These are phyloP conservation scores for Dicyrtomina minuta DNA, from an alignment of 2,888 invertebrate species.

Conservation along the genomic window DNA sequence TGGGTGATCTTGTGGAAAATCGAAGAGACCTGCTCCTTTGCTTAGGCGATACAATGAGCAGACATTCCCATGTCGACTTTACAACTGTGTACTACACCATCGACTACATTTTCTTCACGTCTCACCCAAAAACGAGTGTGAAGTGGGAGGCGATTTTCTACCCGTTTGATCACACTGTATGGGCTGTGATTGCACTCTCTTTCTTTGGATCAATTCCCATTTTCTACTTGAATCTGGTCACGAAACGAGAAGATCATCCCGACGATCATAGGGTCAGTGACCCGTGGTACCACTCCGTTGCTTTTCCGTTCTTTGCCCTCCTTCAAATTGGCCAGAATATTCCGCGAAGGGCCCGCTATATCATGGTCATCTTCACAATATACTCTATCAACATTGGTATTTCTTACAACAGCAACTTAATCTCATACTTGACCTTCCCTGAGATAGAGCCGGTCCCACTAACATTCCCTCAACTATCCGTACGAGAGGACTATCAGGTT, in stretches of 20 bases:
- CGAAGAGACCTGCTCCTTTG: background rate
- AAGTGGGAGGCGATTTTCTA: slow-evolving; percentile 25
- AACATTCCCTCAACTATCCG: background rate
- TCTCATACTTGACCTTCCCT: slow-evolving; percentile 26
- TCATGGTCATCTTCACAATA: slow-evolving; percentile 10
- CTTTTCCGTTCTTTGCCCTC: background rate
- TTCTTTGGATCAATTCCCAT: background rate
- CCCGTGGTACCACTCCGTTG: background rate
- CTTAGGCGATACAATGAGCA: background rate
- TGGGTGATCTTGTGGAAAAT: background rate
- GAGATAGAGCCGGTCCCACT: background rate
- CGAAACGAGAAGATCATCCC: background rate
- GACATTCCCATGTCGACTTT: slow-evolving; percentile 1
- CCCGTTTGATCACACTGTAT: slow-evolving; percentile 20
- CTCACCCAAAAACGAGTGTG: slow-evolving; percentile 7
- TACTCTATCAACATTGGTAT: slow-evolving; percentile 11
- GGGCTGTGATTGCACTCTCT: background rate
- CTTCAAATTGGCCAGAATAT: background rate
- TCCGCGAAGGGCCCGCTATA: background rate
- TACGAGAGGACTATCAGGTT: background rate
- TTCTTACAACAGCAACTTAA: slow-evolving; percentile 23
- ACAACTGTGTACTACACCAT: background rate
- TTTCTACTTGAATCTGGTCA: background rate
- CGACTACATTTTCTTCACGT: background rate
- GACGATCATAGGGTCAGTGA: background rate